Evolutionary conservation across 2,113 vertebrate genomes (phyloP).

Genomic region (Mus musculus): DNA sequence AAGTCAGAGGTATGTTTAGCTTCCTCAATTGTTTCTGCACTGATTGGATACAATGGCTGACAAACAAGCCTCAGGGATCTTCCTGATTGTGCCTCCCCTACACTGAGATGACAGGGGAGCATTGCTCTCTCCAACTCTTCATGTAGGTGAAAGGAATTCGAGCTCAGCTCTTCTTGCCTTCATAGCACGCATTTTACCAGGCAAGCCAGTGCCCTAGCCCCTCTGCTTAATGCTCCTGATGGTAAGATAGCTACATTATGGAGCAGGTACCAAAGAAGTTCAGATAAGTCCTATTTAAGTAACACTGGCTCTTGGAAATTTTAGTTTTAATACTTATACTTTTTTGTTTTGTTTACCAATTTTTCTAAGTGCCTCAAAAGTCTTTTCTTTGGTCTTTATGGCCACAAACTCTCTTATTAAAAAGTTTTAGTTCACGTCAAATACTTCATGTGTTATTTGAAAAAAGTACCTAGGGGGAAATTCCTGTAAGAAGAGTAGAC

Average conservation of each 20-base stretch:
- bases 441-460: conserved; percentile 63
- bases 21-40: not conserved
- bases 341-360: not conserved
- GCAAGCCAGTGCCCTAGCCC: not conserved
- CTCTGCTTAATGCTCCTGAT: not conserved
- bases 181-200: not conserved
- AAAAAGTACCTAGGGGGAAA: conserved; percentile 62
- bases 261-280: not conserved
- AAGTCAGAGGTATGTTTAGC: not conserved
- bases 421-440: conserved; percentile 69
- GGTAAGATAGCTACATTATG: conserved; percentile 27
- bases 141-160: not conserved
- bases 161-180: not conserved
- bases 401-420: conserved; percentile 67
- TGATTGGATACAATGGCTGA: not conserved
- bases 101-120: not conserved
- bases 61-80: not conserved
- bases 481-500: conserved; percentile 71
- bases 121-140: not conserved
- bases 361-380: conserved; percentile 30
- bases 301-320: not conserved
- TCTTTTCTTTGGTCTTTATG: conserved; percentile 52
- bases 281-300: conserved; percentile 38
- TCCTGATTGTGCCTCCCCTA: too few relatives aligned
- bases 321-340: conserved; percentile 29